Base-by-base conservation (phyloP, 2,888 invertebrate species). In the Heliconius aoede region DNA sequence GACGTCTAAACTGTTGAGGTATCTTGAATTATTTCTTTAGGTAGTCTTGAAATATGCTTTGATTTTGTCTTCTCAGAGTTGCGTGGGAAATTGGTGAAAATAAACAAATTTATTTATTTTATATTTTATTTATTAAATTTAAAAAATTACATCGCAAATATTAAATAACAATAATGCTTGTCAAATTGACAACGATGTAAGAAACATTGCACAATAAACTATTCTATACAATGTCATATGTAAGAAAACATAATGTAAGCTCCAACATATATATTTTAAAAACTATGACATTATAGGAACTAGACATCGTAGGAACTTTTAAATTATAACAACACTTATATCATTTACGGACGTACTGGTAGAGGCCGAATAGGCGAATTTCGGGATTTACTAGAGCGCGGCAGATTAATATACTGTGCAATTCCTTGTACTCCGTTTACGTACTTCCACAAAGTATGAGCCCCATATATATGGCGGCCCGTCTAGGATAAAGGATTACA, bases 221-320 rank as follows among this genome's bases (percentile, higher is more conserved):
- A 64, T 30, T 64, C 64, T 64, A 64, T 64, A 64, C 64, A 36
- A 36, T 36, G 15, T 24, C 24, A 40, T 24, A 65, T 24, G 65
- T 36, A 36, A 32, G 13, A 36, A 65, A 36, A 15, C 11, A 65
- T 18, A 40, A 24, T 65, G 65, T 11, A 65, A 65, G 36, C 65
- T 65, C 8, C 40, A 65, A 65, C 65, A 65, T 18, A 65, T 65
- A 65, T 65, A 40, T 65, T 65, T 30, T 24, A 24, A 24, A 65
- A 65, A 40, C 36, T 65, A 65, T 13, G 65, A 24, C 24, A 36
- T 36, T n/a, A 15, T 65, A 68, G 51, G 51, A 68, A 68, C n/a
- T n/a, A n/a, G n/a, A n/a, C n/a, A n/a, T 51, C 26, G 46, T 46
- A 68, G 51, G 51, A 68, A 68, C 68, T 68, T 28, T 51, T 51